Base-by-base conservation (phyloP, 2,113 vertebrate species). In the Gnathonemus longibarbis region DNA sequence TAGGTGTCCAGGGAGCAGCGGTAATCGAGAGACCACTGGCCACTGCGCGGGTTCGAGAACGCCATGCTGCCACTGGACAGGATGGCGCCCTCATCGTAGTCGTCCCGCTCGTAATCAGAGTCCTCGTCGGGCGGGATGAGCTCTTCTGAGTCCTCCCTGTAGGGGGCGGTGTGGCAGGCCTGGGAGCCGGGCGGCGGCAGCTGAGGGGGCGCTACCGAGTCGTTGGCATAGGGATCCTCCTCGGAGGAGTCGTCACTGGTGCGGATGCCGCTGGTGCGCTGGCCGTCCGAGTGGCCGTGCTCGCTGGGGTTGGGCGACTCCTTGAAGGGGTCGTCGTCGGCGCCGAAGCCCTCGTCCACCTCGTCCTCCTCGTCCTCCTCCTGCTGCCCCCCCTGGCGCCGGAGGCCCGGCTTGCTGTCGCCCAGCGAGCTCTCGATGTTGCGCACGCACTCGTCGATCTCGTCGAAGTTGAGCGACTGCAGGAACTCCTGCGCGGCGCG, bases 271-370 rank as follows among this genome's bases (percentile, higher is more conserved):
- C 98, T 99, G 0, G 98, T 99, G 10, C 98, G 96, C 95, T 99
- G 98, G 92, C 96, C 96, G 19, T 99, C 98, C 0, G 97, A 88
- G 92, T 98, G 98, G 77, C 97, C 98, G 0, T 98, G 98, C 93
- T 99, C 98, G 2, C 98, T 99, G 0, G 98, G 97, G 95, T 99
- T 99, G 0, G 98, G 98, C 0, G 98, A 99, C 93, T 99, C 98
- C 92, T 99, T 99, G 93, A 98, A 98, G 9, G 97, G 97, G 1
- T 99, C 98, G 0, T 99, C 98, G 2, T 98, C 98, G 0, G 97
- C 98, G 90, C 97, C 98, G 3, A 99, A 98, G 49, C 98, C 98
- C 93, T 99, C 98, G 0, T 99, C 98, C 0, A 98, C 98, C 91
- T 99, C 98, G 74, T 96, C 96, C 90, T 99, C 98, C 2, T 97